These are phyloP conservation scores for Copsychus sechellarum DNA, from an alignment of 2,113 vertebrate species.

Conservation along the genomic window DNA sequence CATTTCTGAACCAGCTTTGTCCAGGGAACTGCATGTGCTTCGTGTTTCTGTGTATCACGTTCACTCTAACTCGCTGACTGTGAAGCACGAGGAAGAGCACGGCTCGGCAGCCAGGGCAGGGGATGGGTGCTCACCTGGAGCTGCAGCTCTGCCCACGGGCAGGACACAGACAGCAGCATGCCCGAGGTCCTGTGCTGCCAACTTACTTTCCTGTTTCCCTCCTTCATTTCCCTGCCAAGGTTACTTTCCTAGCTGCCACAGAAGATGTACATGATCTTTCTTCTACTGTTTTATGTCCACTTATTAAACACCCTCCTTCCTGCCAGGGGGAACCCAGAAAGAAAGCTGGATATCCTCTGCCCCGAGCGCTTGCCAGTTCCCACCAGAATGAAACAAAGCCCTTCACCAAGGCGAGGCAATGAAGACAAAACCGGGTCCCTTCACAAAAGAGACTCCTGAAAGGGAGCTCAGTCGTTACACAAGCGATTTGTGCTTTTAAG, in stretches of 20 bases:
- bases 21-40: neutral
- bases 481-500: neutral
- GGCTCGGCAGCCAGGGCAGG: neutral
- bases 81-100: neutral
- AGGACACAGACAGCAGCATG: neutral
- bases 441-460: neutral
- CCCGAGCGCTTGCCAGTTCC: neutral
- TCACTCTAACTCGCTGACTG: neutral
- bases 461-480: neutral
- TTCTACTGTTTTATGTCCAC: neutral
- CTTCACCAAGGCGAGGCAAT: neutral
- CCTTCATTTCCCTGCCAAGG: neutral
- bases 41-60: neutral
- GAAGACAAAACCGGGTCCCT: neutral
- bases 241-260: neutral
- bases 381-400: neutral
- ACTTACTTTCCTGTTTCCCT: neutral
- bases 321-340: neutral
- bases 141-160: accelerated
- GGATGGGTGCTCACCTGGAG: accelerated
- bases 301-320: slow-evolving; percentile 22
- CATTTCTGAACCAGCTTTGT: neutral
- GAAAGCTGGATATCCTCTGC: neutral
- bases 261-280: neutral
- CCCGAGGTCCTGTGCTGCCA: neutral